A percentile compares a stretch with the other conserved stretches of the same genome.
These are phyloP conservation scores for Beroe forskalii DNA, from an alignment of 37 sponge, comb jelly and placozoan species.

Conservation along the genomic window DNA sequence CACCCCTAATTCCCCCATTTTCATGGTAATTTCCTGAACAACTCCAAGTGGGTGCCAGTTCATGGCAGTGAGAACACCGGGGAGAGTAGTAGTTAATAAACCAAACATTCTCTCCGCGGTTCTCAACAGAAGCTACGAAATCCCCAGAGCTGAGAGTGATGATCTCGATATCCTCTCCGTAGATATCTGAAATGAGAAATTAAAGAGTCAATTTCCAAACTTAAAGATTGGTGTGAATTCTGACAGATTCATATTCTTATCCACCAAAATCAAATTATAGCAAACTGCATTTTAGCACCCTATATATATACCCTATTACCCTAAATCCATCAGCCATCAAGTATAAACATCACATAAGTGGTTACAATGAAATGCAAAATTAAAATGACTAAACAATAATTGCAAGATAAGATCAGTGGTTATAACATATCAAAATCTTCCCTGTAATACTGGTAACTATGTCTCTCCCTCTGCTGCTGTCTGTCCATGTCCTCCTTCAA, in stretches of 20 bases:
- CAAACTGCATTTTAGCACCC: no score
- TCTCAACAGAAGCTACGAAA: conserved; percentile 21
- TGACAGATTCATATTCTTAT: neutral
- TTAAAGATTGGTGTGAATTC: no score
- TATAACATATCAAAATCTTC: conserved; percentile 25
- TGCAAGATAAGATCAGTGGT: no score
- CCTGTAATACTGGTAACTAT: conserved; percentile 65
- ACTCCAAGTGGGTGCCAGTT: conserved; percentile 67
- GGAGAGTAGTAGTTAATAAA: conserved; percentile 71
- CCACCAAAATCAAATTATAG: no score
- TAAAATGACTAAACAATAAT: no score
- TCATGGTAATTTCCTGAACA: no score
- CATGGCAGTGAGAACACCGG: conserved; percentile 65
- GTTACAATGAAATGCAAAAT: no score
- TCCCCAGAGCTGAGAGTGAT: conserved; percentile 66
- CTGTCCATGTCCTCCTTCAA: conserved; percentile 61
- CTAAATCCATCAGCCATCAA: no score
- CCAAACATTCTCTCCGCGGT: conserved; percentile 62
- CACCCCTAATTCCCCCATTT: no score
- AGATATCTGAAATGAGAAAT: conserved; percentile 64
- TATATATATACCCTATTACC: no score
- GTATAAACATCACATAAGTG: no score
- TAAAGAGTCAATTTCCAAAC: no score
- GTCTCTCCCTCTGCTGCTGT: conserved; percentile 64
- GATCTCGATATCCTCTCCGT: conserved; percentile 69